A percentile compares a stretch with the other conserved stretches of the same genome.
Conservation (phyloP, 2,797 vertebrate species). For the Pelochelys cantorii region DNA sequence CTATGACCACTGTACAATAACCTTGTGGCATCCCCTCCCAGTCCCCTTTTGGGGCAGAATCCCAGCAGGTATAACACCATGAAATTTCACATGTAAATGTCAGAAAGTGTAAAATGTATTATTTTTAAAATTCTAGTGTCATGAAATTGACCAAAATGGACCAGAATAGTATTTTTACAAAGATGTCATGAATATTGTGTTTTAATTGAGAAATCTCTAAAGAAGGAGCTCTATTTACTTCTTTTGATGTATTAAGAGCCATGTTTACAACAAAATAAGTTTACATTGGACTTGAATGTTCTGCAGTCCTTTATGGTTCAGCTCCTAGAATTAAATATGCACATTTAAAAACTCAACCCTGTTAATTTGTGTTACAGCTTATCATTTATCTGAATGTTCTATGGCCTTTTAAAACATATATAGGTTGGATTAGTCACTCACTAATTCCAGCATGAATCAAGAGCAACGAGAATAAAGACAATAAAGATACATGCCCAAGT, state of each 20-base stretch:
- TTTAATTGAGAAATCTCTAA: constrained; percentile 69
- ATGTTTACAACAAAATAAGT: constrained; percentile 75
- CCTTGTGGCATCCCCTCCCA: too few relatives aligned
- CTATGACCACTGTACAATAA: too few relatives aligned
- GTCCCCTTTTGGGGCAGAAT: too few relatives aligned
- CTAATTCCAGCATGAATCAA: constrained; percentile 39
- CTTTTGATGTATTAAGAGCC: constrained; percentile 68
- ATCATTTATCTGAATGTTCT: constrained; percentile 38
- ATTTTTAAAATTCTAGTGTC: too few relatives aligned
- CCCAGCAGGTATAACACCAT: too few relatives aligned
- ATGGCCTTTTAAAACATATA: neutral
- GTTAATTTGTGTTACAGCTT: constrained; percentile 44
- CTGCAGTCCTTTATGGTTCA: constrained; percentile 61
- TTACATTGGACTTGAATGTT: constrained; percentile 70
- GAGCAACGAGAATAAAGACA: neutral
- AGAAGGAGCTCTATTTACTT: constrained; percentile 70
- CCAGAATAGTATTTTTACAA: constrained; percentile 53
- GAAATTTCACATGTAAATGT: too few relatives aligned
- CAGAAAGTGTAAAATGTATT: too few relatives aligned
- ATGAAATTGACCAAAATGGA: too few relatives aligned
- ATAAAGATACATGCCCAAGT: neutral
- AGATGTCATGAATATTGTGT: constrained; percentile 66
- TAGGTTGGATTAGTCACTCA: neutral
- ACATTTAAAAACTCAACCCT: too few relatives aligned
- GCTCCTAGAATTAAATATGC: constrained; percentile 29